Evolutionary conservation across 2,888 invertebrate species (phyloP).

Genomic region (Diarsia mendica): DNA sequence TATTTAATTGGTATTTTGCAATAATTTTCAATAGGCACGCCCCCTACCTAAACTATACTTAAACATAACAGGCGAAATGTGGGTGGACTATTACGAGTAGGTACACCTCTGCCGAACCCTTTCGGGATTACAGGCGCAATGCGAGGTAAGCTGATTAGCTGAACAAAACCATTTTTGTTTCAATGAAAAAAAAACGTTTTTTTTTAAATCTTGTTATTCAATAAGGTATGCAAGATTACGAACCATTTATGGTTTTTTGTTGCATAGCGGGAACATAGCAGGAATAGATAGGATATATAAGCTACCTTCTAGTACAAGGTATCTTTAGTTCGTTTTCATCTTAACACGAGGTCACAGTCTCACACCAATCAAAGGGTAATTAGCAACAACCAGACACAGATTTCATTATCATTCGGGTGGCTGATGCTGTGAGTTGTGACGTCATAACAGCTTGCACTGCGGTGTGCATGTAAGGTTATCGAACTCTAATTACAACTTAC

Average conservation of each 20-base stretch:
- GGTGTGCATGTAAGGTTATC: conserved; percentile 24
- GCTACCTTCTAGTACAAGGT: neutral
- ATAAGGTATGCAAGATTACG: neutral
- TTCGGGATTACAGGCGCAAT: no score
- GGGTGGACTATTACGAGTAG: no score
- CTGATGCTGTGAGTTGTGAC: conserved; percentile 3
- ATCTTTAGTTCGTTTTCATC: neutral
- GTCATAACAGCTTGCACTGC: conserved; percentile 25
- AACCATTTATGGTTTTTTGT: neutral
- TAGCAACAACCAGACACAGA: neutral
- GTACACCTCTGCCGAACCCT: no score
- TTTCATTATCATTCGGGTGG: conserved; percentile 23
- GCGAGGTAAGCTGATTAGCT: no score
- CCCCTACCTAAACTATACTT: no score
- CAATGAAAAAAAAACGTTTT: neutral
- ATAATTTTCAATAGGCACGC: no score
- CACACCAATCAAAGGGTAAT: conserved; percentile 9
- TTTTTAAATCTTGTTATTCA: neutral
- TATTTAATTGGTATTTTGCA: no score
- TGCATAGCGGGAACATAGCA: neutral
- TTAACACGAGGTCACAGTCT: neutral
- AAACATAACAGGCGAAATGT: no score
- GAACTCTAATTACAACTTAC: conserved; percentile 34
- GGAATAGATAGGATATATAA: no score
- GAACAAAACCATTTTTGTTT: neutral